A percentile compares a stretch with the other conserved stretches of the same genome.
phyloP scores from a whole-genome alignment of 2,888 invertebrate species.

The Ichneumon xanthorius region DNA sequence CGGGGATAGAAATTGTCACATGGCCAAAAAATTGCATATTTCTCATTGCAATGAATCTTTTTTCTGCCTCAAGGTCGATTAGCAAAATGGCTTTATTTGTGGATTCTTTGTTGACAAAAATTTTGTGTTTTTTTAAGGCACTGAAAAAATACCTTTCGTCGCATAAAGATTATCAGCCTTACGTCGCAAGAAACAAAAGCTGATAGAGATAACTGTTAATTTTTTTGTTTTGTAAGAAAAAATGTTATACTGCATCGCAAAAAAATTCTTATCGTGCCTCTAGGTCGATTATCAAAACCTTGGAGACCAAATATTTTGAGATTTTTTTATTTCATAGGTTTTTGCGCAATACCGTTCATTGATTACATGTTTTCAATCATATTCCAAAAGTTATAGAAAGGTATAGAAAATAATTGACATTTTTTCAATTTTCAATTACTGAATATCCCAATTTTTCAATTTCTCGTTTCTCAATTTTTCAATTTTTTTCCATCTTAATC shows the following conservation, averaged over 20 bases:
- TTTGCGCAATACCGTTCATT: not conserved
- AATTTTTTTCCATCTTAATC: no score
- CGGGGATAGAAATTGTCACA: not conserved
- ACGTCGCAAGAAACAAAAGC: not conserved
- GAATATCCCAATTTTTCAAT: no score
- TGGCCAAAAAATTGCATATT: not conserved
- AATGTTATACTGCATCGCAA: not conserved
- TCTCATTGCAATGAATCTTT: not conserved
- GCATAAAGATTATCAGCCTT: not conserved
- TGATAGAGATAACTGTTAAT: not conserved
- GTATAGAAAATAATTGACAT: no score
- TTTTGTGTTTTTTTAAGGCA: no score
- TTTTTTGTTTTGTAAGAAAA: not conserved
- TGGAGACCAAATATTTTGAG: not conserved
- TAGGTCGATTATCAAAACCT: not conserved
- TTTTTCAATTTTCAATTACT: no score
- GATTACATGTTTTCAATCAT: not conserved
- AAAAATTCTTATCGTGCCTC: not conserved
- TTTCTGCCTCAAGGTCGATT: not conserved
- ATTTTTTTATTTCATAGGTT: not conserved
- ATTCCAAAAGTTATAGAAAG: not conserved
- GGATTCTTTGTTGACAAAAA: not conserved
- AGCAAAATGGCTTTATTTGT: not conserved
- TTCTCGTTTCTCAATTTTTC: no score
- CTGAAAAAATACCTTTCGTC: not conserved